Conservation (phyloP, 2,888 invertebrate species). For the Cataglyphis rosenhaueri region DNA sequence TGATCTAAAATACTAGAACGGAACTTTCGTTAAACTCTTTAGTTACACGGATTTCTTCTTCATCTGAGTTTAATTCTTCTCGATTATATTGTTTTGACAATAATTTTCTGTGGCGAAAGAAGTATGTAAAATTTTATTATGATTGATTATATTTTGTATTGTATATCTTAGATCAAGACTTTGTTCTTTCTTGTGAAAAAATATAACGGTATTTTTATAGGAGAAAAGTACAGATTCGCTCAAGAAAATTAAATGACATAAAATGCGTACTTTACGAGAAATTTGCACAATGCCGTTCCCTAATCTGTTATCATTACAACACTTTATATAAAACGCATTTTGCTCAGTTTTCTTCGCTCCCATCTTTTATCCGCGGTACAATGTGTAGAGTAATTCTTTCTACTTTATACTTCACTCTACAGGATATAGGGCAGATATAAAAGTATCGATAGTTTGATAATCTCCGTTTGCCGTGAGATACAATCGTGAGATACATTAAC, state of each 20-base stretch:
- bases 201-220: not conserved
- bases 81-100: not conserved
- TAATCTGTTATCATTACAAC: constrained; percentile 50
- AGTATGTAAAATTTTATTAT: not conserved
- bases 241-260: not conserved
- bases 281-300: not conserved
- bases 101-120: not conserved
- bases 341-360: constrained; percentile 15
- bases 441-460: constrained; percentile 51
- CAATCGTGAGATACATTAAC: constrained; percentile 69
- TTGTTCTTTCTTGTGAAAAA: not conserved
- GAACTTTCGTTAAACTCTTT: constrained; percentile 12
- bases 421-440: constrained; percentile 22
- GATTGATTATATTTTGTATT: not conserved
- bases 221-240: not conserved
- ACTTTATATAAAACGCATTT: constrained; percentile 38
- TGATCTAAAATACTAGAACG: constrained; percentile 53
- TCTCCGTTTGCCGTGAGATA: constrained; percentile 43
- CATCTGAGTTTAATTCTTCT: not conserved
- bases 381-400: constrained; percentile 53
- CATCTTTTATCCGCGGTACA: constrained; percentile 17
- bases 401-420: constrained; percentile 34
- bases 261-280: constrained; percentile 5
- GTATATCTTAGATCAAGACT: not conserved
- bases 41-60: constrained; percentile 16